Base-by-base conservation (phyloP, 2,888 invertebrate species). In the Harpalus rubripes region DNA sequence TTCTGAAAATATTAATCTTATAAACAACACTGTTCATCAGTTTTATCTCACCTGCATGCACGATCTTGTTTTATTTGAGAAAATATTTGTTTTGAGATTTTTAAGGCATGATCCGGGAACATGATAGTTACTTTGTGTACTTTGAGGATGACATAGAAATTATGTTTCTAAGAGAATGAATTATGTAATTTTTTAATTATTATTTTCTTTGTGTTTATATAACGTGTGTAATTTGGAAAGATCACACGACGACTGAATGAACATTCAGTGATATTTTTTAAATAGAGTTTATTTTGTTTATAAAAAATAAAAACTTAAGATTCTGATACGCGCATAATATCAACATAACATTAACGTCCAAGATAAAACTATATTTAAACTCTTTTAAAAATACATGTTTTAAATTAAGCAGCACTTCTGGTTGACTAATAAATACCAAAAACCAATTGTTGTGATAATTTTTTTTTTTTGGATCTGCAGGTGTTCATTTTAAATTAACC, bases 101-200 rank as follows among this genome's bases (percentile, higher is more conserved):
- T 39, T 12, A 4, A 32, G 7, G 39, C 68, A 68, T 39, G 68
- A 32, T 15, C 5, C 7, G 39, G 32, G n/a, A 39, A 32, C 68
- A 68, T 68, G 68, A 4, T 5, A 32, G 32, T n/a, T 68, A 18
- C 18, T 26, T 68, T 1, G 26, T 68, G 1, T 39, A 39, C 39
- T 68, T 26, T 39, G 63, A 63, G 26, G 63, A 26, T 63, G 63
- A 26, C 26, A 61, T 8, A 61, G 18, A 32, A 22, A 16, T 59
- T 5, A 26, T 26, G 26, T 63, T 63, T 63, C n/a, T n/a, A 39
- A 68, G 39, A 15, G 15, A 32, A 7, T 68, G 15, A 15, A 68
- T 68, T 39, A 68, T 32, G 68, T 68, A 68, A 68, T 15, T 65
- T 32, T 65, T 32, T 68, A 68, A 68, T 39, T 12, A 39, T 68